Evolutionary conservation across 2,888 invertebrate genomes (phyloP), one percentile per base, ranked within the genome.

Genomic region (Hemithea aestivaria): DNA sequence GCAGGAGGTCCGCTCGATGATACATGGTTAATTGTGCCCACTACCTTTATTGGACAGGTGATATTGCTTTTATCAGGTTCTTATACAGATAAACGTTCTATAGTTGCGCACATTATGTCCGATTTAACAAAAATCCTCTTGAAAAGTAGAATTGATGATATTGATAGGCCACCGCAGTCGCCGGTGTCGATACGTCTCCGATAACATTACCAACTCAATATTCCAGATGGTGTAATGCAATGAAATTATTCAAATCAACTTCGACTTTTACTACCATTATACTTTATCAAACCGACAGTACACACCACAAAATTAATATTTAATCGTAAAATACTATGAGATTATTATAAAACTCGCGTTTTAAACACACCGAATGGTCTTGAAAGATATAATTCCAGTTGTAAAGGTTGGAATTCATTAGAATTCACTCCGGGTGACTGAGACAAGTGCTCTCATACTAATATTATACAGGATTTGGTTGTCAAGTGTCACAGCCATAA

Each of bases 381-480:
- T 35, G 35, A 44, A 53, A 51, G 40, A 39, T 58, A 62, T 65
- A 62, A 64, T 65, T 65, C 43, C 44, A 60, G 46, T 49, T 57
- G 56, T 60, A 53, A 56, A 67, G 44, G 53, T 64, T 64, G 53
- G 66, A 62, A 62, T 69, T 71, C 66, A 77, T 78, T 78, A 68
- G 71, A 53, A 72, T 66, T 74, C 76, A 72, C 78, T 62, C 63
- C 74, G 67, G 77, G 77, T 65, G 74, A 66, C 72, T 64, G 56
- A 57, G 60, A 59, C 60, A 56, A 62, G 66, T 57, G 51, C 58
- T 53, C 55, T 47, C 46, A 45, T 53, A 57, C 51, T 51, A 62
- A 66, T 70, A 66, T 68, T 60, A 67, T 73, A 73, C 68, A 72
- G 76, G 76, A 76, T 81, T 81, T 73, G 57, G 65, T 66, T 61